phyloP scores from a whole-genome alignment of 2,888 invertebrate genomes.

The Therioaphis trifolii region DNA sequence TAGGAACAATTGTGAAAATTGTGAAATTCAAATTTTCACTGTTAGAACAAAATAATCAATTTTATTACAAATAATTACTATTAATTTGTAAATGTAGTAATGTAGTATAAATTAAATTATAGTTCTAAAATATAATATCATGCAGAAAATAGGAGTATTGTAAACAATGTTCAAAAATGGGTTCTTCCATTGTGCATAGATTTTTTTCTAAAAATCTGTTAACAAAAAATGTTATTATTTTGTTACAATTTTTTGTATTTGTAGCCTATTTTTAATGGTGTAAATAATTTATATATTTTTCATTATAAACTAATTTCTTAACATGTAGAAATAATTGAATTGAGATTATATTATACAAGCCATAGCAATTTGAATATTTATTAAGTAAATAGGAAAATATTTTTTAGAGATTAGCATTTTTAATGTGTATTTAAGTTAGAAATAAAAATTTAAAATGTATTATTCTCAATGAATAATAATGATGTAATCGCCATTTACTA shows the following conservation, averaged over 20 bases:
- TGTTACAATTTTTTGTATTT: slow-evolving; percentile 56
- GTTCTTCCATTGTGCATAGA: slow-evolving; percentile 59
- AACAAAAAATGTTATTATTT: slow-evolving; percentile 59
- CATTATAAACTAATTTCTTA: slow-evolving; percentile 47
- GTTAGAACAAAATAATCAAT: slow-evolving; percentile 57
- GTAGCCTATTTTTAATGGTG: slow-evolving; percentile 51
- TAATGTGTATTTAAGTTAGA: slow-evolving; percentile 36
- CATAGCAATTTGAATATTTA: slow-evolving; percentile 59
- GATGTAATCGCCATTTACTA: slow-evolving; percentile 50
- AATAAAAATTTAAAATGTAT: slow-evolving; percentile 20
- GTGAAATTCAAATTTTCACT: slow-evolving; percentile 51
- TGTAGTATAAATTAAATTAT: slow-evolving; percentile 26
- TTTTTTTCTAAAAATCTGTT: slow-evolving; percentile 38
- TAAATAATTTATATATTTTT: slow-evolving; percentile 62
- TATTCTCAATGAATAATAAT: slow-evolving; percentile 20
- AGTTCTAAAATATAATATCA: slow-evolving; percentile 38
- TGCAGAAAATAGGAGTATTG: slow-evolving; percentile 33
- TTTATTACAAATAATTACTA: slow-evolving; percentile 35
- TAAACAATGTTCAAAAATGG: slow-evolving; percentile 56
- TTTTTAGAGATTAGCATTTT: slow-evolving; percentile 55
- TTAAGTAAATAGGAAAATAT: slow-evolving; percentile 56
- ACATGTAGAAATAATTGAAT: slow-evolving; percentile 48
- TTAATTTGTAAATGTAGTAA: slow-evolving; percentile 41
- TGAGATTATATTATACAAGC: slow-evolving; percentile 53
- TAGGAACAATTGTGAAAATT: slow-evolving; percentile 61